A percentile compares a stretch with the other conserved stretches of the same genome.
phyloP scores from a whole-genome alignment of 1,140 invertebrate genomes.

The Liolophura sinensis region DNA sequence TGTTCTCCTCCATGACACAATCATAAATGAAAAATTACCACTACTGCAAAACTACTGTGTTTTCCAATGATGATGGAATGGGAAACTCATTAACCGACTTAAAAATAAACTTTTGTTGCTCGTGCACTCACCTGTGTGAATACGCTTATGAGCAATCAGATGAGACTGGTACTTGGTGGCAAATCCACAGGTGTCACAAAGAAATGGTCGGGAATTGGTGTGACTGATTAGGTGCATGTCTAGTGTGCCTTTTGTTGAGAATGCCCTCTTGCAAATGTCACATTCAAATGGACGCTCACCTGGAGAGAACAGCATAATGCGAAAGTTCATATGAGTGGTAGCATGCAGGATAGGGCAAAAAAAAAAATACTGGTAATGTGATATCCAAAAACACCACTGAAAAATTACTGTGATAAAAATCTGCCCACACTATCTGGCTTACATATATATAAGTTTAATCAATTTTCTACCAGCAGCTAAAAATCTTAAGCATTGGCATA shows the following conservation, averaged over 20 bases:
- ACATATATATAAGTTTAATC: not conserved
- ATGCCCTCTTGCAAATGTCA: slow-evolving; percentile 62
- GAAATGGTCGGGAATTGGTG: slow-evolving; percentile 63
- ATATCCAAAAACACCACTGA: too few species aligned
- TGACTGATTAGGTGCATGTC: slow-evolving; percentile 67
- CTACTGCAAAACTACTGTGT: not conserved
- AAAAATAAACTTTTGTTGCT: not conserved
- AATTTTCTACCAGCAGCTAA: too few species aligned
- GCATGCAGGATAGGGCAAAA: too few species aligned
- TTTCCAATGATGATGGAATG: not conserved
- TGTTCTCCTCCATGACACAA: too few species aligned
- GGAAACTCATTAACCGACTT: not conserved
- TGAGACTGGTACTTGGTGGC: slow-evolving; percentile 71
- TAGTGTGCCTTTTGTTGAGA: slow-evolving; percentile 65
- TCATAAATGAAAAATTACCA: too few species aligned
- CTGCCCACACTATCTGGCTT: too few species aligned
- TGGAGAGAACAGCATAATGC: slow-evolving; percentile 1
- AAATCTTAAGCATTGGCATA: too few species aligned
- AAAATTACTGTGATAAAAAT: too few species aligned
- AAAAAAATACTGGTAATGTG: too few species aligned
- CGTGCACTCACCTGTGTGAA: slow-evolving; percentile 63
- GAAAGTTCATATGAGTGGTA: too few species aligned
- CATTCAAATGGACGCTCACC: slow-evolving; percentile 39
- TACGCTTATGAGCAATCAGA: slow-evolving; percentile 68
- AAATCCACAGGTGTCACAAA: slow-evolving; percentile 71